These are phyloP conservation scores for Bombyx mori DNA, from an alignment of 1,140 invertebrate genomes.

Conservation along the genomic window DNA sequence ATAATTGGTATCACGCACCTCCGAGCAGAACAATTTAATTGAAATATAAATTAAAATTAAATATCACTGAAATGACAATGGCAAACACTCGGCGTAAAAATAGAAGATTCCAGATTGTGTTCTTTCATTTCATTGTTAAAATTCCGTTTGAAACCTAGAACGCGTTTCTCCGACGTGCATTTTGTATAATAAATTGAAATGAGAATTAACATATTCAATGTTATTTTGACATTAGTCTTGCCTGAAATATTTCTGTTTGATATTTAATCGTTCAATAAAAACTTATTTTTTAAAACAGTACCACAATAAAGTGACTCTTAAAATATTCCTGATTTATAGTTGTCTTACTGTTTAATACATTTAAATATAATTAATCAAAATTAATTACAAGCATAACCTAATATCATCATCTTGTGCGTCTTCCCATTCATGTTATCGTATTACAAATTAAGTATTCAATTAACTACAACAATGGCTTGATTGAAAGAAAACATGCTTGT, in stretches of 20 bases:
- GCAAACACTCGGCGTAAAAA: constrained; percentile 7
- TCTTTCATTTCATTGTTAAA: constrained; percentile 1
- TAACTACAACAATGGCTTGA: too few species aligned
- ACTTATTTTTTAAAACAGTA: constrained; percentile 1
- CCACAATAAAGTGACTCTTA: constrained; percentile 1
- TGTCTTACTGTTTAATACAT: too few species aligned
- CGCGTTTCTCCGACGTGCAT: constrained; percentile 12
- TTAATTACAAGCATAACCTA: too few species aligned
- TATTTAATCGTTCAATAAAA: neutral
- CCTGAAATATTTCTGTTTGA: neutral
- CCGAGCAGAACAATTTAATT: too few species aligned
- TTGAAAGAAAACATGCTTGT: too few species aligned
- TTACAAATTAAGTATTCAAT: too few species aligned
- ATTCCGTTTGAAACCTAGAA: constrained; percentile 10
- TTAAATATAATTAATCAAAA: too few species aligned
- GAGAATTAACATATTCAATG: neutral
- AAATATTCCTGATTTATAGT: too few species aligned
- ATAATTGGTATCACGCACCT: too few species aligned
- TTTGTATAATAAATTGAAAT: constrained; percentile 13
- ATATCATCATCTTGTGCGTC: too few species aligned
- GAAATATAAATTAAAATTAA: too few species aligned
- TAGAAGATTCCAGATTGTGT: constrained; percentile 7
- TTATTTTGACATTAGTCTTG: neutral
- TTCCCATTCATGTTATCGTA: too few species aligned
- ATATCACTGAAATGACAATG: constrained; percentile 5